Evolutionary conservation across 1,140 invertebrate species (phyloP), one percentile per base, ranked within the genome.

Genomic region (Stenopsyche tienmushanensis): DNA sequence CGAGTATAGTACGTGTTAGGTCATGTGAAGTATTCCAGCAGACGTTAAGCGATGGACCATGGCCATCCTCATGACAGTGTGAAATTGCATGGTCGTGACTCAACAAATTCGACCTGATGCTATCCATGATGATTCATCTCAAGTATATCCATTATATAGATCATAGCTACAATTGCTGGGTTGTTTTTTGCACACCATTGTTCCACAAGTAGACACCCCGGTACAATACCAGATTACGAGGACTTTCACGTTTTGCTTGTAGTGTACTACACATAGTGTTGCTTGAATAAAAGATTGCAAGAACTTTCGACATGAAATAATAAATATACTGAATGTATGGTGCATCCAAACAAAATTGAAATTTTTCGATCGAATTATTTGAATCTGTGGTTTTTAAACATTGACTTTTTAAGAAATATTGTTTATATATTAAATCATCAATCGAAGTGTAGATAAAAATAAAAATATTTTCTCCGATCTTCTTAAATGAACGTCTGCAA

Each of bases 1-100:
- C n/a, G 17, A 9, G 18, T 54, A n/a, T n/a, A 10, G 44, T 18
- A 24, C 52, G 29, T 41, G 55, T 42, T 17, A 45, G 55, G 55
- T 58, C 55, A 58, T 18, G 55, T 58, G 55, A 34, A 39, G 41
- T 44, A 58, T 58, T 58, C 41, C 55, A 39, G 55, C 18, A 24
- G 55, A 58, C 55, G 55, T 42, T 58, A 58, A 58, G 55, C 55
- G 55, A 58, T 58, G 55, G 55, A 58, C 55, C 55, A 45, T 44
- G 55, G 39, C 55, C 55, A 39, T 58, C 55, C 41, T 39, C 55
- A n/a, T 58, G 55, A 58, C 55, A 58, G 55, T 58, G 55, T 58
- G 55, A 58, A 58, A 58, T 58, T 58, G 55, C 55, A 42, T 5
- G 55, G 20, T 13, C 34, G 55, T 58, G 55, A 58, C 55, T 58